phyloP scores from a whole-genome alignment of 2,888 invertebrate species.

The Eupelmus urozonus region DNA sequence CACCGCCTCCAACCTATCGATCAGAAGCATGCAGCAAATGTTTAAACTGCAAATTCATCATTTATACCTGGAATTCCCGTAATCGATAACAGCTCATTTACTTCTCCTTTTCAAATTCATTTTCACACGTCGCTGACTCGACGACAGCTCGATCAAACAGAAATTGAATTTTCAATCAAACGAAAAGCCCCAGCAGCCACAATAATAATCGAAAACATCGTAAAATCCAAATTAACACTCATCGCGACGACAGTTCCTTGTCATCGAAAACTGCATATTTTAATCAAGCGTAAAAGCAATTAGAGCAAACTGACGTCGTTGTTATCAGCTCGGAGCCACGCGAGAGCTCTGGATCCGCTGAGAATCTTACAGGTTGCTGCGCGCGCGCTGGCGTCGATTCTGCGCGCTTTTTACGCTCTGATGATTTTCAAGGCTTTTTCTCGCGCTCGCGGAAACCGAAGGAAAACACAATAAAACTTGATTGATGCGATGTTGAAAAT shows the following conservation, averaged over 20 bases:
- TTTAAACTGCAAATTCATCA: no score
- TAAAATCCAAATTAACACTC: neutral
- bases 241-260: neutral
- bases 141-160: neutral
- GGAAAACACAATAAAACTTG: neutral
- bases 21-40: no score
- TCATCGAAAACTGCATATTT: no score
- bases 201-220: neutral
- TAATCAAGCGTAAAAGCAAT: no score
- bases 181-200: neutral
- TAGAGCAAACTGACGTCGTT: no score
- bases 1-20: no score
- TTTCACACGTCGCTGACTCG: no score
- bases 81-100: no score
- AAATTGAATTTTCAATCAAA: neutral
- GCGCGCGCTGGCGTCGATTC: slow-evolving; percentile 12
- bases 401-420: slow-evolving; percentile 37
- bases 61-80: neutral
- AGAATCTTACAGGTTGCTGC: slow-evolving; percentile 38
- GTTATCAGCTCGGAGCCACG: no score
- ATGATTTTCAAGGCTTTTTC: slow-evolving; percentile 49
- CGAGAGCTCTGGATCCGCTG: no score
- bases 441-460: neutral
- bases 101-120: no score
- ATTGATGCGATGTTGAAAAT: neutral